These are phyloP conservation scores for Amazona finschi DNA, from an alignment of 2,797 vertebrate genomes.

Conservation along the genomic window DNA sequence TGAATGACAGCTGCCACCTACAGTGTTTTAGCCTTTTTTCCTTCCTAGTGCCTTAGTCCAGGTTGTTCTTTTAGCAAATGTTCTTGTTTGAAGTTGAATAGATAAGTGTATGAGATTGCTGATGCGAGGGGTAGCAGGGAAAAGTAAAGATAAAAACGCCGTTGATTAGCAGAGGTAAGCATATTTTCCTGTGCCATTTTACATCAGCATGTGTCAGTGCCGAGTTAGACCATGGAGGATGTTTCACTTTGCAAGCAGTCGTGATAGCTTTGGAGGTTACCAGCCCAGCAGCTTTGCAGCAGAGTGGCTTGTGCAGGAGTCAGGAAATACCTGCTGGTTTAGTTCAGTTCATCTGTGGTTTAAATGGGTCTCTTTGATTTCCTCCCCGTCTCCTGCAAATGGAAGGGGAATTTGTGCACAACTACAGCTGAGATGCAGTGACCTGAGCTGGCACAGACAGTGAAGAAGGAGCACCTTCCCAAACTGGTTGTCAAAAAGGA, in stretches of 20 bases:
- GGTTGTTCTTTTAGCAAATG: background rate
- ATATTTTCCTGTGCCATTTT: background rate
- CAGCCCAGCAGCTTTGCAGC: background rate
- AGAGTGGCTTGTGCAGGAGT: background rate
- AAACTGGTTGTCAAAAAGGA: fast-evolving
- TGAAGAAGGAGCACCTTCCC: fast-evolving
- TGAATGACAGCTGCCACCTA: background rate
- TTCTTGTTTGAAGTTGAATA: background rate
- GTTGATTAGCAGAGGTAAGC: background rate
- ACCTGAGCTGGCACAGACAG: background rate
- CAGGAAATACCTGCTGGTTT: background rate
- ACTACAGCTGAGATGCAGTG: background rate
- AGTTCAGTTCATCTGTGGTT: background rate
- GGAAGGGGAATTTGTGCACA: background rate
- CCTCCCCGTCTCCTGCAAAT: fast-evolving
- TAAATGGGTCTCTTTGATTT: background rate
- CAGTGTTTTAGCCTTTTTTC: background rate
- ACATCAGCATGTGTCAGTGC: background rate
- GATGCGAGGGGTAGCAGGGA: background rate
- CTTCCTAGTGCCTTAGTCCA: background rate
- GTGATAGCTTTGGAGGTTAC: background rate
- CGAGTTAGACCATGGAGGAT: background rate
- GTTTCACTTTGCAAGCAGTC: background rate
- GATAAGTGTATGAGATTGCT: background rate
- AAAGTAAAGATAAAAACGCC: background rate